phyloP scores from a whole-genome alignment of 2,113 vertebrate genomes.

The Sebastes fasciatus region DNA sequence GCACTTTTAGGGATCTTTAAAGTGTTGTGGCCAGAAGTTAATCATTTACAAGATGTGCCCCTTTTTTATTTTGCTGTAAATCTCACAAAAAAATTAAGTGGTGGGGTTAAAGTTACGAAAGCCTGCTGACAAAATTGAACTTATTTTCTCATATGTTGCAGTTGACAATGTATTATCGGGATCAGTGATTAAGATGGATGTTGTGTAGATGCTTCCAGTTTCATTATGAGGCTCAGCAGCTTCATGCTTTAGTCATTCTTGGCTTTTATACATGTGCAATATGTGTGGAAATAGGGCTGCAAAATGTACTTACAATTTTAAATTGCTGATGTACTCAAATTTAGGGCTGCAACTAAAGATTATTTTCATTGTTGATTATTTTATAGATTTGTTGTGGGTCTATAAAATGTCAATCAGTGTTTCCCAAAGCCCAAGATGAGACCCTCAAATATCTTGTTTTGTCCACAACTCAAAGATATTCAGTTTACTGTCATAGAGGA shows the following conservation, averaged over 20 bases:
- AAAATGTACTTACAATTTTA: neutral
- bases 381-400: too few species aligned
- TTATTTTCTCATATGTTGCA: slow-evolving; percentile 2
- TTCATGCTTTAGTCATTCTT: neutral
- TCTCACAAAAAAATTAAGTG: neutral
- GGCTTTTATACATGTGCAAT: neutral
- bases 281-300: neutral
- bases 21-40: slow-evolving; percentile 8
- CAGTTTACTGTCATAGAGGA: too few species aligned
- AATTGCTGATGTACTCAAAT: neutral
- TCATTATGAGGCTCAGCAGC: neutral
- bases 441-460: too few species aligned
- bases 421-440: too few species aligned
- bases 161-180: neutral
- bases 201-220: neutral
- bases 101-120: neutral
- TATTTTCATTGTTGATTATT: too few species aligned
- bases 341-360: too few species aligned
- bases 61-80: slow-evolving; percentile 12
- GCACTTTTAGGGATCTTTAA: slow-evolving; percentile 8
- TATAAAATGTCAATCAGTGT: too few species aligned
- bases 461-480: too few species aligned
- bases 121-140: neutral
- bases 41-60: slow-evolving; percentile 22
- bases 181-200: neutral